These are phyloP conservation scores for Drosophila hydei DNA, from an alignment of 1,140 invertebrate species.

Conservation along the genomic window DNA sequence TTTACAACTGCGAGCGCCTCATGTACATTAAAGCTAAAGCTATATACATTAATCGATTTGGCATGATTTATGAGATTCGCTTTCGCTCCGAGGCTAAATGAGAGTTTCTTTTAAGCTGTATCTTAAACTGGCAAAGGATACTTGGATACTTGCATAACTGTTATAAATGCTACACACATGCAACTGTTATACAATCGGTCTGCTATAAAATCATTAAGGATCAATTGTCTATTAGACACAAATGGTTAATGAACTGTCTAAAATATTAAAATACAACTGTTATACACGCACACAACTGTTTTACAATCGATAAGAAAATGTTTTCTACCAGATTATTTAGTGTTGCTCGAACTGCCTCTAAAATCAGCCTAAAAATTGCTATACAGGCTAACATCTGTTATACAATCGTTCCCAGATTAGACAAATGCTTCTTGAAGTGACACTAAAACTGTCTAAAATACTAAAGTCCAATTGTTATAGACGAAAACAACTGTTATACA, in stretches of 20 bases:
- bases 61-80: background rate
- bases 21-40: slow-evolving; percentile 37
- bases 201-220: too few relatives aligned
- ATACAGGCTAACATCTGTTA: background rate
- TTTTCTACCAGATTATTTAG: too few relatives aligned
- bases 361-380: too few relatives aligned
- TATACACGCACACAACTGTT: too few relatives aligned
- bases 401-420: too few relatives aligned
- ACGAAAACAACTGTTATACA: background rate
- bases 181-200: background rate
- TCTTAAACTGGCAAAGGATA: background rate
- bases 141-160: too few relatives aligned
- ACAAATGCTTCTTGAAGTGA: too few relatives aligned
- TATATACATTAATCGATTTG: background rate
- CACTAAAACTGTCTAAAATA: background rate
- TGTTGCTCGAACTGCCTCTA: too few relatives aligned
- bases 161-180: background rate
- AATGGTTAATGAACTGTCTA: too few relatives aligned
- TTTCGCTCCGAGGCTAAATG: background rate
- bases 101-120: background rate
- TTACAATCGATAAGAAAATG: too few relatives aligned
- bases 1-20: slow-evolving; percentile 31
- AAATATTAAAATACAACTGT: too few relatives aligned
- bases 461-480: background rate
- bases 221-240: too few relatives aligned